These are phyloP conservation scores for Gavia stellata DNA, from an alignment of 2,113 vertebrate genomes.

Conservation along the genomic window DNA sequence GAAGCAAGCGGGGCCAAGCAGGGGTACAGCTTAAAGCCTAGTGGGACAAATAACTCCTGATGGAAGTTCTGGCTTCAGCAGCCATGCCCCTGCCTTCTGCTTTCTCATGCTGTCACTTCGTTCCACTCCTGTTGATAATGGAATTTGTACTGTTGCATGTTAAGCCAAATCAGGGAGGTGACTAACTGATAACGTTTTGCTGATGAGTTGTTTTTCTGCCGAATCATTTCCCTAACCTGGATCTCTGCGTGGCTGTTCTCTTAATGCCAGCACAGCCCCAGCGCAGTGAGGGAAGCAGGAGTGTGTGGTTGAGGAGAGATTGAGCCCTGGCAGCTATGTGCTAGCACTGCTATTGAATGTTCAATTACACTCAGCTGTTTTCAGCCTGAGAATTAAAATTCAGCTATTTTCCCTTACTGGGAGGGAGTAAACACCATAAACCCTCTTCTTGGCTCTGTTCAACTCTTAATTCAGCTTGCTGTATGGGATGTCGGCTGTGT, in stretches of 20 bases:
- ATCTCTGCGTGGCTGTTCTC: neutral
- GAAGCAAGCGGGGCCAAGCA: neutral
- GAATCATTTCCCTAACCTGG: neutral
- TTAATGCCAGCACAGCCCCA: neutral
- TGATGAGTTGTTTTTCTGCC: neutral
- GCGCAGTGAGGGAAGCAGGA: fast-evolving
- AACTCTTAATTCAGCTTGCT: neutral
- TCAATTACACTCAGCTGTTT: neutral
- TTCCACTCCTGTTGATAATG: fast-evolving
- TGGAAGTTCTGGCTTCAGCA: neutral
- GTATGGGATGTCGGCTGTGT: neutral
- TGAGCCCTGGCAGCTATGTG: neutral
- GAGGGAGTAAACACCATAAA: neutral
- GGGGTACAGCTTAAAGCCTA: neutral
- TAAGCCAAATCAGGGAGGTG: neutral
- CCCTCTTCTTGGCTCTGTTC: neutral
- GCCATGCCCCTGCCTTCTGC: neutral
- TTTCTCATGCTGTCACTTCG: neutral
- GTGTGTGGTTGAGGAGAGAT: neutral
- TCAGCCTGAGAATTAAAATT: neutral
- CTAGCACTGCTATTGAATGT: neutral
- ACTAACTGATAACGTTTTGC: neutral
- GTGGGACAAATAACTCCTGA: neutral
- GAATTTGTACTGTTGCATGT: neutral
- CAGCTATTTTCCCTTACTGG: neutral